phyloP scores from a whole-genome alignment of 2,797 vertebrate species.

The Anableps anableps region DNA sequence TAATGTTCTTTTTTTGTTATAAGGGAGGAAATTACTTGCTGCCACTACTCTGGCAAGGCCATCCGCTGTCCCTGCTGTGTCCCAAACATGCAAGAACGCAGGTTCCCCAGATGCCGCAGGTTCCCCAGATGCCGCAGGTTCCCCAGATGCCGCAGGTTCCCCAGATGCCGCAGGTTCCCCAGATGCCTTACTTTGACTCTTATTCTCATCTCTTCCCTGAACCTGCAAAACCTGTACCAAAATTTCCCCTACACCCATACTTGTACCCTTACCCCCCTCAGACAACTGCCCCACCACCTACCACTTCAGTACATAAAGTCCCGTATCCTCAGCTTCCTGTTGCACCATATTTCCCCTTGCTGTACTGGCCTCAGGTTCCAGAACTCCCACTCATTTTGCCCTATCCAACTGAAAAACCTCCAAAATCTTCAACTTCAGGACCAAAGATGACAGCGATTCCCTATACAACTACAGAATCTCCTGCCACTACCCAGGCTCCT shows the following conservation, averaged over 20 bases:
- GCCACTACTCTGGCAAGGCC: constrained; percentile 59
- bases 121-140: no score
- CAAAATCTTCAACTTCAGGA: neutral
- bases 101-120: neutral
- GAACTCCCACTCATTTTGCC: neutral
- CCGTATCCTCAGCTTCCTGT: neutral
- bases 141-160: no score
- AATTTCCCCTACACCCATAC: neutral
- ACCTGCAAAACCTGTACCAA: neutral
- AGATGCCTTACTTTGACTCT: neutral
- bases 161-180: neutral
- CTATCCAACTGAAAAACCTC: neutral
- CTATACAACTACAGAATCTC: neutral
- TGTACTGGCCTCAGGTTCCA: neutral
- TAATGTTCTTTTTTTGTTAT: neutral
- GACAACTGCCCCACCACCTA: neutral
- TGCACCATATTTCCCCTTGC: neutral
- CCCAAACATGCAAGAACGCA: constrained; percentile 6
- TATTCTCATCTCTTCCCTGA: neutral
- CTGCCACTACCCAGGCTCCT: neutral
- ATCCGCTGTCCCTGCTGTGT: constrained; percentile 59
- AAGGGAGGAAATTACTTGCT: constrained; percentile 58
- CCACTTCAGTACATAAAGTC: neutral
- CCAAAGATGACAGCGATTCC: no score
- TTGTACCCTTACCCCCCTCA: neutral